Base-by-base conservation (phyloP, 2,888 invertebrate genomes). In the Himalopsyche japonica region DNA sequence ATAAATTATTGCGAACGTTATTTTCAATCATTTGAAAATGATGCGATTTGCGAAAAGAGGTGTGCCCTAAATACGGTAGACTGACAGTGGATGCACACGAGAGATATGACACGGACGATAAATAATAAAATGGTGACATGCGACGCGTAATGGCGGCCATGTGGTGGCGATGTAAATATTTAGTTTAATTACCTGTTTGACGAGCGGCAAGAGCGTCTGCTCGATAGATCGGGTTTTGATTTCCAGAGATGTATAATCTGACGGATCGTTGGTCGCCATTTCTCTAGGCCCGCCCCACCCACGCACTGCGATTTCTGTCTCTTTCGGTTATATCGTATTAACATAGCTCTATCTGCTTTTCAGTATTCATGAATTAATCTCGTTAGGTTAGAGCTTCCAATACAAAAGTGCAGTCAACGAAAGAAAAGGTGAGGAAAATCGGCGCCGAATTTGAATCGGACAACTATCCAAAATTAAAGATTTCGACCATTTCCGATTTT, bases 211-310 rank as follows among this genome's bases (percentile, higher is more conserved):
- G 89, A 98, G 94, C 88, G 97, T 97, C 93, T 96, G 96, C 93
- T 98, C 98, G 92, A 98, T 96, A 92, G 97, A 97, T 94, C 96
- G 96, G 89, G 97, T 98, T 92, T 96, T 96, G 91, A 98, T 97
- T 93, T 97, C 97, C 91, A 97, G 91, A 89, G 92, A 90, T 90
- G 93, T 92, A 89, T 92, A 90, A 89, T 93, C 91, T 89, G 93
- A 91, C 91, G 92, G 91, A 92, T 93, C 92, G 91, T 92, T 91
- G 93, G 93, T 92, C 93, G 93, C 93, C 93, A 93, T 93, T 93
- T 92, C 90, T 91, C 91, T 92, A 89, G 88, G 89, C 89, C 89
- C 89, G 85, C 83, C 83, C 85, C 87, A 86, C 85, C 87, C 82
- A 80, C 84, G 78, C 83, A 81, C 84, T 79, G 81, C 47, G 76